Evolutionary conservation across 2,888 invertebrate genomes (phyloP), one percentile per base, ranked within the genome.

Genomic region (Schrankia costaestrigalis): DNA sequence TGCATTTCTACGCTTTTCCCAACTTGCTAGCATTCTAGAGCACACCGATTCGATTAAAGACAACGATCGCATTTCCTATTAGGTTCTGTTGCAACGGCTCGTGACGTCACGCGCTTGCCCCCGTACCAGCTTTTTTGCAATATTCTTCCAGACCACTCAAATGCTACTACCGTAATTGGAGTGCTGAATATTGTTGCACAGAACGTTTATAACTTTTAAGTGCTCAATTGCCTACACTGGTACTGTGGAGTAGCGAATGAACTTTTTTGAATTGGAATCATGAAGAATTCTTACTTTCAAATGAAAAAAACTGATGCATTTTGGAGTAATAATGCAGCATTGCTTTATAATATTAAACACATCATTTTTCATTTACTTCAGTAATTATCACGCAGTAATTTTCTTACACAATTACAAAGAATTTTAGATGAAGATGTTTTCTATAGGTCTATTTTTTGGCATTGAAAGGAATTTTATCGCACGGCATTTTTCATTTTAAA

Each of bases 21-120:
- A 36, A 38, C 41, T 45, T 45, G 33, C 50, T 46, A 56, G 56
- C 56, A 41, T 40, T 43, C 54, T 30, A 21, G 28, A 33, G 56
- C 54, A 57, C 60, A 58, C 57, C 66, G 70, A 81, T 78, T 79
- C 74, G 74, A 78, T 78, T 79, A 78, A 71, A 78, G 74, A 76
- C 75, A 77, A 77, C 71, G 78, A 79, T 79, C 75, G 72, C 74
- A 64, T 78, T 79, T 77, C 74, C 77, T 76, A 78, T 80, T 78
- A 78, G 69, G 70, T 71, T 73, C 64, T 59, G 71, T 72, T 74
- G 73, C 76, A 76, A 58, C 60, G 58, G 66, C 45, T 67, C 67
- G 68, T 78, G 75, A 71, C 71, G 72, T 74, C 75, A 77, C 67
- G 67, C 56, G 54, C 57, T 55, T 49, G 51, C 56, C 54, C 47